Evolutionary conservation across 2,797 vertebrate species (phyloP), one percentile per base, ranked within the genome.

Genomic region (Ispidina lecontei): DNA sequence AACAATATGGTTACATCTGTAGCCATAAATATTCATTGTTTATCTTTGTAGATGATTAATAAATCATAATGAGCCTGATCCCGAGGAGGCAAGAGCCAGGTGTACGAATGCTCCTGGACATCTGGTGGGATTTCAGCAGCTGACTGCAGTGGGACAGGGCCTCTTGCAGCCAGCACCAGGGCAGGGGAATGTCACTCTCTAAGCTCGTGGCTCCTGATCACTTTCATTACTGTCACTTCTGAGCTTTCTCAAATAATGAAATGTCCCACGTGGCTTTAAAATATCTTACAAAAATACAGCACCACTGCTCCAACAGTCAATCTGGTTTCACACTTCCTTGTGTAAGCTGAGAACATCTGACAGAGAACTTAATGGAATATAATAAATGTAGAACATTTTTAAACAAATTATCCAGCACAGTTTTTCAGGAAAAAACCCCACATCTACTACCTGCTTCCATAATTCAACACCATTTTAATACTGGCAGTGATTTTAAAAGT

Each of bases 11-110:
- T 79, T 92, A 92, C 85, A 92, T 94, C 92, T 93, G 88, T 72
- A 94, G 75, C 86, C 73, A 94, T 90, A 94, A 94, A 97, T 96
- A 93, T 91, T 69, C 74, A 72, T 88, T 80, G 84, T 91, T 94
- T 92, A 86, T 83, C 46, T 92, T 89, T 74, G 78, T 52, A 84
- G 79, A n/a, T 72, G 46, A 87, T 89, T 94, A 93, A 92, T 94
- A 95, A 92, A 95, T 95, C 82, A 89, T 85, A 64, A 83, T 69
- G 37, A 78, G 39, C 39, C 51, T 80, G 72, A 79, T 90, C 49
- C 35, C 33, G 35, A 59, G 63, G 52, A 80, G 72, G 76, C 35
- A 67, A 93, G 43, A 28, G 87, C 43, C 79, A 75, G 69, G 55
- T 69, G 52, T 56, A 63, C 26, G 46, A 87, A 92, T 49, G 55